Base-by-base conservation (phyloP, 2,113 vertebrate species). In the Aepyceros melampus region DNA sequence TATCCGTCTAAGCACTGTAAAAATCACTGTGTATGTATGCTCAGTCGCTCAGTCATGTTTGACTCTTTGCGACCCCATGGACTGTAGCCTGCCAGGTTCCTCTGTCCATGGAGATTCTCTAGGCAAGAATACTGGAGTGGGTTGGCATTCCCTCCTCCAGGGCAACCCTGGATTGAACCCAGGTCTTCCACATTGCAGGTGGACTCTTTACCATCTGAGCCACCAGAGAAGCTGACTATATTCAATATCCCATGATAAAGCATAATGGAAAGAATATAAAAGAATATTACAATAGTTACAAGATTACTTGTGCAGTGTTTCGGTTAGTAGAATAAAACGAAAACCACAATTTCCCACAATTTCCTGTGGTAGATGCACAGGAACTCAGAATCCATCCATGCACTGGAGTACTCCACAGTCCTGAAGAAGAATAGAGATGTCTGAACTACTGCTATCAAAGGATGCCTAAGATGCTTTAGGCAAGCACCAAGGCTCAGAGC, bases 371-470 rank as follows among this genome's bases (percentile, higher is more conserved):
- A 47, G 40, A 49, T 27, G 40, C 33, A 40, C 6, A 51, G 6
- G 43, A 43, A 25, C 9, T 23, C 88, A 11, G 40, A 74, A 2
- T 27, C 15, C 55, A 16, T 36, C 31, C 33, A 29, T 1, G 3
- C 2, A 0, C 6, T 8, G 56, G 33, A 45, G 11, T 7, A 29
- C 0, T 25, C 40, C 21, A 19, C 43, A 9, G 43, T 49, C 55
- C 53, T 19, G 4, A 8, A 27, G 76, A 29, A 43, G 31, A 12
- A 45, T 4, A 10, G 8, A 23, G 55, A 49, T 2, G 1, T 25
- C 40, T n/a, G 31, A 27, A 33, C 55, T 27, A 19, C 53, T 36
- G 55, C 16, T 49, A 25, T 47, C 21, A 7, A 47, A n/a, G 53
- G 31, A 36, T 7, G 21, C 2, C 31, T 79, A 16, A 49, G n/a